phyloP scores from a whole-genome alignment of 2,888 invertebrate species.

The Philhelius pedissequus region DNA sequence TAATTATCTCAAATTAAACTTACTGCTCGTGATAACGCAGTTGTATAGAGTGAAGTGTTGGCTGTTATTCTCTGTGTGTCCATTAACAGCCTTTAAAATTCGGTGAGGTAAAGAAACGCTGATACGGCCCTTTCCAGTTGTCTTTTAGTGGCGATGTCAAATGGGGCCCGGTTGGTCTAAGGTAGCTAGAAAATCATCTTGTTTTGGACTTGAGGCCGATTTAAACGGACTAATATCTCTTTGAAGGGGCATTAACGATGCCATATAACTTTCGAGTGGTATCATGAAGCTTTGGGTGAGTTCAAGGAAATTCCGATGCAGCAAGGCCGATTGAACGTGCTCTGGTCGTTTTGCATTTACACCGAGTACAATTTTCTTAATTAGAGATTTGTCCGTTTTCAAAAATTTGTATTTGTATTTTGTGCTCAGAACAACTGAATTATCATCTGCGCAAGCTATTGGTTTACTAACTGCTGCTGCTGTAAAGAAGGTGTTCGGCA shows the following conservation, averaged over 20 bases:
- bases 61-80: slow-evolving; percentile 90
- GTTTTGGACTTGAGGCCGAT: slow-evolving; percentile 94
- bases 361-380: slow-evolving; percentile 95
- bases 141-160: slow-evolving; percentile 97
- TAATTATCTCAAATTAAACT: slow-evolving; percentile 71
- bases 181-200: slow-evolving; percentile 95
- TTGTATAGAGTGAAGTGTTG: slow-evolving; percentile 94
- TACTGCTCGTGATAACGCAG: slow-evolving; percentile 91
- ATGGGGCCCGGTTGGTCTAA: slow-evolving; percentile 95
- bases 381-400: slow-evolving; percentile 94
- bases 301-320: slow-evolving; percentile 94
- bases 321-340: slow-evolving; percentile 95
- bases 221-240: slow-evolving; percentile 98
- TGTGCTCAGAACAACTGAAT: slow-evolving; percentile 88
- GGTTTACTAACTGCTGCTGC: slow-evolving; percentile 12
- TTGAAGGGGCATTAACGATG: slow-evolving; percentile 97
- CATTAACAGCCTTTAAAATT: slow-evolving; percentile 99
- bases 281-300: slow-evolving; percentile 99
- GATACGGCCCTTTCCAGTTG: slow-evolving; percentile 97
- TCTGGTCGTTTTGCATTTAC: slow-evolving; percentile 93
- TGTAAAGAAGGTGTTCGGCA: background rate
- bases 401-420: slow-evolving; percentile 94
- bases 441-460: slow-evolving; percentile 64
- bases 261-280: slow-evolving; percentile 97
- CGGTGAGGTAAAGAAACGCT: slow-evolving; percentile 92